Evolutionary conservation across 2,888 invertebrate species (phyloP).

Genomic region (Synergus japonicus): DNA sequence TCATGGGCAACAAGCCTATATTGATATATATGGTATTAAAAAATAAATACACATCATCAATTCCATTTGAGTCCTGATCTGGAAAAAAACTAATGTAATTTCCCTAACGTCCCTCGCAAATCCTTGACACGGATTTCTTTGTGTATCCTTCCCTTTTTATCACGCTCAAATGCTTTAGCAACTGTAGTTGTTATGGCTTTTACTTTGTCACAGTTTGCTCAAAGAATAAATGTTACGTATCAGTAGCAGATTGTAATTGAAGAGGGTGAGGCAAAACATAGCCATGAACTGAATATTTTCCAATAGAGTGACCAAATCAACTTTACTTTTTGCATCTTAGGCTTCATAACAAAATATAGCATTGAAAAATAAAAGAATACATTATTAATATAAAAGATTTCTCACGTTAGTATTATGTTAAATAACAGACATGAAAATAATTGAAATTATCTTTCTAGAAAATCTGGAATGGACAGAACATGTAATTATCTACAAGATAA

Average conservation of each 20-base stretch:
- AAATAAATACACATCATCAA: background rate
- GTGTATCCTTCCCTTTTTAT: conserved; percentile 25
- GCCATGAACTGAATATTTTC: conserved; percentile 8
- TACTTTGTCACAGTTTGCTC: conserved; percentile 34
- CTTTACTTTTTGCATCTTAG: background rate
- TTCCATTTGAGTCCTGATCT: background rate
- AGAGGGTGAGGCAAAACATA: conserved; percentile 26
- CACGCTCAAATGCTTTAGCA: conserved; percentile 25
- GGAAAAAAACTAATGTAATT: conserved; percentile 19
- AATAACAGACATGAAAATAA: too few species aligned
- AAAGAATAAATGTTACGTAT: conserved; percentile 37
- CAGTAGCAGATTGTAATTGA: conserved; percentile 26
- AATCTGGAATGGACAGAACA: background rate
- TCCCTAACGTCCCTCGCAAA: conserved; percentile 20
- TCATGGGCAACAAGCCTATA: background rate
- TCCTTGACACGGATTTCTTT: conserved; percentile 35
- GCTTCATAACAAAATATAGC: background rate
- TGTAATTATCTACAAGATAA: background rate
- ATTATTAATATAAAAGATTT: background rate
- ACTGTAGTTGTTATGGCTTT: conserved; percentile 24
- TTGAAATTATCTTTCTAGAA: too few species aligned
- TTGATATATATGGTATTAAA: background rate
- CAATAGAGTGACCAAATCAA: background rate
- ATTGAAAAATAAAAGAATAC: background rate
- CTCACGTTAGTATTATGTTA: too few species aligned